Base-by-base conservation (phyloP, 2,113 vertebrate species). In the Cepphus grylle region DNA sequence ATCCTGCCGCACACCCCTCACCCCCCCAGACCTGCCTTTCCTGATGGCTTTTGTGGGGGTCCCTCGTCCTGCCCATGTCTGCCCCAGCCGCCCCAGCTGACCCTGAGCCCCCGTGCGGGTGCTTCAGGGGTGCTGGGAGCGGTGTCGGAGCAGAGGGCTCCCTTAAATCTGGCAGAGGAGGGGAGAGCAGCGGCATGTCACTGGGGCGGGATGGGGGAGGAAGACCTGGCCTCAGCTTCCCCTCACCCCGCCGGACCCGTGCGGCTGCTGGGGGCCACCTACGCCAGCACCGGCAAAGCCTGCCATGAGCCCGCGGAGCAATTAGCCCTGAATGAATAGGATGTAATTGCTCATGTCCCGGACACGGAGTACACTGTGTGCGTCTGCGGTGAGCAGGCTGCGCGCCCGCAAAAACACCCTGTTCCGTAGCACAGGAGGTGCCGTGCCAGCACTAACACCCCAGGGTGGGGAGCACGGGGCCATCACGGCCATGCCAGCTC, bases 201-300 rank as follows among this genome's bases (percentile, higher is more conserved):
- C 38, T 66, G 56, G 5, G 22, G 56, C 8, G 34, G 20, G 8
- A 34, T 18, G 6, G 8, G 45, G 40, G 38, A 81, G 55, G 43
- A 53, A 49, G 45, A 80, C 26, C 21, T 47, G 61, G 40, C 34
- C 14, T n/a, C 23, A 11, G 47, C 20, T 18, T 59, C 52, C 38
- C 34, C 42, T 62, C 0, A 0, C 61, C 43, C 26, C 6, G 3
- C 25, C 0, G 0, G 56, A 34, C n/a, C 45, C 15, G 0, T 8
- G 58, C 2, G 26, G 76, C 59, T 69, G 47, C 63, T 32, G 76
- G 81, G 63, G 25, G 61, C 55, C 70, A 15, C 73, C 87, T 49
- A 32, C 16, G 8, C 19, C 86, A 29, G 42, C 5, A 0, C n/a
- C 5, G 4, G 65, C 69, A 66, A 61, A 36, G 56, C 3, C 2